Percentiles rank a stretch among this genome's conserved stretches.
Evolutionary conservation across 92 coral and sea anemone species (phyloP).

Genomic region (Palythoa caribaeorum): DNA sequence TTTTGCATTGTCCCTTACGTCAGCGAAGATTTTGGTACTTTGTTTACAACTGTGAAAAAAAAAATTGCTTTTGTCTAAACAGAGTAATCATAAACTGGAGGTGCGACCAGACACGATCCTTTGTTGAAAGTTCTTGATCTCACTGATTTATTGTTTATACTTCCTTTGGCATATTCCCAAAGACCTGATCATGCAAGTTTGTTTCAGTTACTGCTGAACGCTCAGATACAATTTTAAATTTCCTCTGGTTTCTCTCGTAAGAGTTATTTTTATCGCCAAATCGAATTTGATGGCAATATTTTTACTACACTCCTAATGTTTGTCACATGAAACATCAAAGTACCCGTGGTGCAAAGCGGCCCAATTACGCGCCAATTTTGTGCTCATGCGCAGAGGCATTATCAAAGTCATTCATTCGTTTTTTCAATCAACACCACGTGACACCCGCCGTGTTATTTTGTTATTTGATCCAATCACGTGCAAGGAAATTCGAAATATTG

Average conservation of each 20-base stretch:
- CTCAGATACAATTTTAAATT: constrained; percentile 25
- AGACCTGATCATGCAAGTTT: background rate
- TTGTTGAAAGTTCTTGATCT: constrained; percentile 37
- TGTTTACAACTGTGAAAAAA: background rate
- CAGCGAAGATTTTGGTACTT: background rate
- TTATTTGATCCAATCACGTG: constrained; percentile 75
- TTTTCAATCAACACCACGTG: constrained; percentile 74
- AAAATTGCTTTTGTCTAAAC: constrained; percentile 8
- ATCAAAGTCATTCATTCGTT: constrained; percentile 88
- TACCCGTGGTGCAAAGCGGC: constrained; percentile 77
- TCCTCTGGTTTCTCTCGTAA: constrained; percentile 37
- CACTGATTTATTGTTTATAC: background rate
- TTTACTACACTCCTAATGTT: constrained; percentile 16
- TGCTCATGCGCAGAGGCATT: constrained; percentile 73
- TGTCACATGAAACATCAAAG: constrained; percentile 37
- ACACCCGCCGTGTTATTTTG: constrained; percentile 48
- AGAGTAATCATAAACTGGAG: constrained; percentile 5
- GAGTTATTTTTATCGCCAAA: constrained; percentile 56
- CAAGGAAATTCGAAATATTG: constrained; percentile 61
- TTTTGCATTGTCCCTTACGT: constrained; percentile 21
- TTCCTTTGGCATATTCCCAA: constrained; percentile 37
- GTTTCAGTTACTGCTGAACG: constrained; percentile 26
- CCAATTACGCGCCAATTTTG: constrained; percentile 90
- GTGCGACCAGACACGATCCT: constrained; percentile 28
- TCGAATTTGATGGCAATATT: constrained; percentile 34